Percentiles rank a stretch among this genome's conserved stretches.
Evolutionary conservation across 2,797 vertebrate species (phyloP).

Genomic region (Lophura swinhoii): DNA sequence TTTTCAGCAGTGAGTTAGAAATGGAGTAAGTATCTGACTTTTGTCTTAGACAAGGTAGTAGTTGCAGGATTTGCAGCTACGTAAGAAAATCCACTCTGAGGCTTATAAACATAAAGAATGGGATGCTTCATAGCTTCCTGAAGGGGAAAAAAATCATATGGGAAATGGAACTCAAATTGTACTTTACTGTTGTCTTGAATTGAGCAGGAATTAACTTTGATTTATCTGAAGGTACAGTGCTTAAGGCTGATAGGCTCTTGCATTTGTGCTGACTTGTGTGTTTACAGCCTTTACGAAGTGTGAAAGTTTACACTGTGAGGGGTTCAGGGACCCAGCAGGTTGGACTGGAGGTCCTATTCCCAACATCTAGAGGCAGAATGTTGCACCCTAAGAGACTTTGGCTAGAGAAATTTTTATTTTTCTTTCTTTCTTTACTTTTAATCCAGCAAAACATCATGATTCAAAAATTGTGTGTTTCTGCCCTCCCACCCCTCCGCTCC

Average conservation of each 20-base stretch:
- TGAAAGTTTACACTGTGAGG: neutral
- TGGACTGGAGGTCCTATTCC: neutral
- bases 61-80: neutral
- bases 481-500: too few species aligned
- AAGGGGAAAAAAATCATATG: neutral
- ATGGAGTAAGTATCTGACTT: neutral
- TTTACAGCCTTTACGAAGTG: neutral
- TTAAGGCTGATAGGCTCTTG: neutral
- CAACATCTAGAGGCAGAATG: neutral
- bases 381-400: neutral
- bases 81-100: neutral
- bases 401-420: neutral
- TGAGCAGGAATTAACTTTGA: neutral
- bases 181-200: neutral
- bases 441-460: neutral
- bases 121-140: neutral
- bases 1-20: neutral
- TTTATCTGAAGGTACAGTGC: neutral
- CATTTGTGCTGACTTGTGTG: neutral
- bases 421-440: neutral
- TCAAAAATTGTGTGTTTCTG: neutral
- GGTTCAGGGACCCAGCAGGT: neutral
- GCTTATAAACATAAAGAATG: neutral
- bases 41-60: neutral
- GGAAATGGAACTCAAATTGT: neutral